Percentiles rank a stretch among this genome's conserved stretches.
Evolutionary conservation across 2,888 invertebrate species (phyloP).

Genomic region (Catonia carolina): DNA sequence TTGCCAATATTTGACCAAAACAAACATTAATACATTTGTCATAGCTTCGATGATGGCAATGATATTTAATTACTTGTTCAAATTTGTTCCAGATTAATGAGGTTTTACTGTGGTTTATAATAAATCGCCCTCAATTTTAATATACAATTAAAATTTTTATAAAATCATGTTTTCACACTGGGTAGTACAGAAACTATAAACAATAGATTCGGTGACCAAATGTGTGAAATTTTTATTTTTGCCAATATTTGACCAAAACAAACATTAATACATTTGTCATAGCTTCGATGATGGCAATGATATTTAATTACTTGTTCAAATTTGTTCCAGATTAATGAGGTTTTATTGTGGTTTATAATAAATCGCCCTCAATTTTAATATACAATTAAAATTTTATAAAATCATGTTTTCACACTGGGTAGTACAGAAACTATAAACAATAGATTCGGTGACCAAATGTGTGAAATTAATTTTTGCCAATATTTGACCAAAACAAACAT

Average conservation of each 20-base stretch:
- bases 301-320: not conserved
- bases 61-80: not conserved
- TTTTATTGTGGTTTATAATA: no score
- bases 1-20: slow-evolving; percentile 26
- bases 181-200: slow-evolving; percentile 25
- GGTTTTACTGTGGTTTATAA: no score
- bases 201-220: slow-evolving; percentile 23
- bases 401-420: slow-evolving; percentile 24
- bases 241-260: slow-evolving; percentile 27
- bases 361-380: no score
- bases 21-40: slow-evolving; percentile 18
- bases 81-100: no score
- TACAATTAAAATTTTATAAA: no score
- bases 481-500: slow-evolving; percentile 25
- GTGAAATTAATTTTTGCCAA: slow-evolving; percentile 19
- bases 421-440: slow-evolving; percentile 20
- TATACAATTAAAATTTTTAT: no score
- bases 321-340: no score
- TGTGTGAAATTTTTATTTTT: slow-evolving; percentile 18
- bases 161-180: slow-evolving; percentile 19
- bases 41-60: slow-evolving; percentile 42
- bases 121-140: no score
- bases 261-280: slow-evolving; percentile 24
- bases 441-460: slow-evolving; percentile 24
- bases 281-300: slow-evolving; percentile 42